phyloP scores from a whole-genome alignment of 2,888 invertebrate species.

The Alsophila aescularia region DNA sequence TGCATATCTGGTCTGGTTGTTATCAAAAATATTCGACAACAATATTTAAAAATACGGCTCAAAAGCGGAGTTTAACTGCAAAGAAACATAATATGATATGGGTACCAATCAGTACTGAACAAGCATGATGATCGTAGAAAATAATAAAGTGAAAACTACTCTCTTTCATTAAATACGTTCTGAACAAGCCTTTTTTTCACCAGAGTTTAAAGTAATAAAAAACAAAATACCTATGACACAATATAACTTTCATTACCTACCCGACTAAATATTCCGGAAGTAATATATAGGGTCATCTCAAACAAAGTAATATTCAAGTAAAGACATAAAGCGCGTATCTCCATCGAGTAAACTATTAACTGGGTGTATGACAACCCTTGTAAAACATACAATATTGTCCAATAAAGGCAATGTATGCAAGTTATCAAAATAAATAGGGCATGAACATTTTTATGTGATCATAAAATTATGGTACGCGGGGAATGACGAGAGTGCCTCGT shows the following conservation, averaged over 20 bases:
- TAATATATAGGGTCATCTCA: conserved; percentile 15
- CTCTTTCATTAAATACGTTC: background rate
- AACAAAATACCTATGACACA: background rate
- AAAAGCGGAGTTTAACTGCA: too few relatives aligned
- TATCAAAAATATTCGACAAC: too few relatives aligned
- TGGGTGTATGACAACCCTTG: conserved; percentile 17
- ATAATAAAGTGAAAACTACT: too few relatives aligned
- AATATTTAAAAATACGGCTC: too few relatives aligned
- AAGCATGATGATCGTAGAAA: too few relatives aligned
- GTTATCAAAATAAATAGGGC: conserved; percentile 31
- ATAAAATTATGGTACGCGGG: conserved; percentile 17
- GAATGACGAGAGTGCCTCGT: conserved; percentile 16
- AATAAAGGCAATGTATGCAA: conserved; percentile 28
- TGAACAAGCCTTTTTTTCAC: background rate
- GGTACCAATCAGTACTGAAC: too few relatives aligned
- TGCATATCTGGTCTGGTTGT: too few relatives aligned
- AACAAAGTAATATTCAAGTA: conserved; percentile 26
- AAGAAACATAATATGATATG: too few relatives aligned
- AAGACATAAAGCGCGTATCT: conserved; percentile 17
- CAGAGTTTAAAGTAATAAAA: background rate
- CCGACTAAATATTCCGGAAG: conserved; percentile 7
- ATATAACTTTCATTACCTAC: conserved; percentile 16
- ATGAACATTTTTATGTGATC: conserved; percentile 23
- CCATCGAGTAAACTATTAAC: conserved; percentile 23
- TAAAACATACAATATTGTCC: conserved; percentile 25